Evolutionary conservation across 2,113 vertebrate genomes (phyloP).

Genomic region (Platanista minor): DNA sequence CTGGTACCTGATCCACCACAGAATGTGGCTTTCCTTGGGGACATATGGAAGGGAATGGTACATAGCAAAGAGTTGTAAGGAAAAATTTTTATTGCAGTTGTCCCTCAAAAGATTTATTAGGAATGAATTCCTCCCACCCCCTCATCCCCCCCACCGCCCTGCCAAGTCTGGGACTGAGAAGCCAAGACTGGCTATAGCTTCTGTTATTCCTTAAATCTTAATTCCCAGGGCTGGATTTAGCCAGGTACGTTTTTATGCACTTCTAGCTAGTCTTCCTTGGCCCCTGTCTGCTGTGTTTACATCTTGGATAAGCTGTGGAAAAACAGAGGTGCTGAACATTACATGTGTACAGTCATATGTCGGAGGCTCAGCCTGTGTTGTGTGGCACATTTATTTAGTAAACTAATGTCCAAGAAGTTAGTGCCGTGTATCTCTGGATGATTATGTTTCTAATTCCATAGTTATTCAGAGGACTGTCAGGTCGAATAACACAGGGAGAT

Average conservation of each 20-base stretch:
- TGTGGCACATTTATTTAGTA: neutral
- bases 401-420: neutral
- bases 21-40: neutral
- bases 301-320: neutral
- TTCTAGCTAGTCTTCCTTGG: neutral
- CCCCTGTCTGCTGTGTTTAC: neutral
- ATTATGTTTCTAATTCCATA: neutral
- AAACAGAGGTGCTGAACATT: neutral
- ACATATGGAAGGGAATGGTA: neutral
- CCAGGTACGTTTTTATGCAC: neutral
- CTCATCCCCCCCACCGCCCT: too few relatives aligned
- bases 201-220: neutral
- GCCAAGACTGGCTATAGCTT: neutral
- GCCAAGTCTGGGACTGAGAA: neutral
- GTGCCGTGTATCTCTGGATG: neutral
- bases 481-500: neutral
- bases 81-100: neutral
- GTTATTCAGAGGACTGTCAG: neutral
- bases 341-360: neutral
- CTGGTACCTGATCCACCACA: neutral
- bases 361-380: neutral
- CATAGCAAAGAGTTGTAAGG: neutral
- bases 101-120: neutral
- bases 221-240: neutral
- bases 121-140: neutral